Evolutionary conservation across 1,140 invertebrate species (phyloP), one percentile per base, ranked within the genome.

Genomic region (Hyles vespertilio): DNA sequence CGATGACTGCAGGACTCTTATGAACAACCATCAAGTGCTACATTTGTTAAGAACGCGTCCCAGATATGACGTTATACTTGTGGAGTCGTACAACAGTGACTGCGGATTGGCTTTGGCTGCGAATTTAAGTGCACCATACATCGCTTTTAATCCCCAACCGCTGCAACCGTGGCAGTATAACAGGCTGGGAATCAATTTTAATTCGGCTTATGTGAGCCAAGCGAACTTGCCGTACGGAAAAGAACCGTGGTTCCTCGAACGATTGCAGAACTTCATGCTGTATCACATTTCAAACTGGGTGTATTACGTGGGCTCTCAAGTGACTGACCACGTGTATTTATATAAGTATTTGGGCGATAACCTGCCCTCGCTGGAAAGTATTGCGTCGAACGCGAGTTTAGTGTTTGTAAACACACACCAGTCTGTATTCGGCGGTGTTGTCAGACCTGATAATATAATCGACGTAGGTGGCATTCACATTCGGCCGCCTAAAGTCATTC

Each of bases 71-170:
- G 66, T 94, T 8, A 88, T 94, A 47, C 58, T 94, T 3, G 89
- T 90, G 3, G 92, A 93, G 67, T 89, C 87, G 34, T 93, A 93
- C 71, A 91, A 92, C 63, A 92, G 91, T 54, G 92, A 94, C 63
- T 94, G 93, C 64, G 89, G 91, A 55, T 64, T 92, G 3, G 90
- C 89, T 2, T 81, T 94, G 56, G 89, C 90, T 11, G 81, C 91
- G 67, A 90, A 90, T 68, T 88, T 93, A 22, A 83, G 90, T 46
- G 90, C 86, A 2, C 91, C 92, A 0, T 90, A 91, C 46, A 87
- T 94, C 7, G 80, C 86, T 0, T 66, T 93, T 32, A 92, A 91
- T 43, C 91, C 92, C 6, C 91, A 92, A 58, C 86, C 90, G 7
- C 67, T 93, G 2, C 91, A 92, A 81, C 89, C 92, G 0, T 94